These are phyloP conservation scores for Diachasma alloeum DNA, from an alignment of 1,140 invertebrate genomes.

Conservation along the genomic window DNA sequence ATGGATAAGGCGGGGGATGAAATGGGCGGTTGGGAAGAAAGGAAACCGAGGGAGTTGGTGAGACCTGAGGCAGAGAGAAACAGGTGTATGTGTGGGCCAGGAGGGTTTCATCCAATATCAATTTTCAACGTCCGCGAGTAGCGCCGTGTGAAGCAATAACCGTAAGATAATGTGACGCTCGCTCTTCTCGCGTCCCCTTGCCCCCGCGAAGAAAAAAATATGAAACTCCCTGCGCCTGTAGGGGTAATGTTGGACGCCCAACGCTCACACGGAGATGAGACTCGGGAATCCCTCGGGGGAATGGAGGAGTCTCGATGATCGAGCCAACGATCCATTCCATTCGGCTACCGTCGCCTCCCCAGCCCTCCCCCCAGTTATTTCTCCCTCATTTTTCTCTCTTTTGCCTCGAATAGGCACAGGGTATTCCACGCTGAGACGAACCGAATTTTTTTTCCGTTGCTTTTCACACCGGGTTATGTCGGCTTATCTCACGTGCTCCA, in stretches of 20 bases:
- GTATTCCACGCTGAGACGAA: neutral
- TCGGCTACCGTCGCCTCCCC: neutral
- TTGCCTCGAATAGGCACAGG: neutral
- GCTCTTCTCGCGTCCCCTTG: neutral
- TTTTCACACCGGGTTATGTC: neutral
- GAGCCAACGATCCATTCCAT: constrained; percentile 9
- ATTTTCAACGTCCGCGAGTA: constrained; percentile 14
- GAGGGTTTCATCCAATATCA: constrained; percentile 9
- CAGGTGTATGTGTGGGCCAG: neutral
- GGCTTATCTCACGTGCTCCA: constrained; percentile 6
- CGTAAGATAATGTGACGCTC: constrained; percentile 4
- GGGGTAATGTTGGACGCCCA: constrained; percentile 7
- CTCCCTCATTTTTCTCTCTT: neutral
- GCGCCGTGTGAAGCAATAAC: constrained; percentile 10
- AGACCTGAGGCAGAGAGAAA: neutral
- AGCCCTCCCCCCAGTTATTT: neutral
- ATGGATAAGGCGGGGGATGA: constrained; percentile 1
- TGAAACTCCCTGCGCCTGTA: neutral
- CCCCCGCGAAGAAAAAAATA: neutral
- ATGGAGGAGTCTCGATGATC: constrained; percentile 6
- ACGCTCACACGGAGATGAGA: neutral
- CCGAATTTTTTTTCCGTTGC: neutral
- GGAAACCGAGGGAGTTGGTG: neutral
- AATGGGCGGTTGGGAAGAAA: neutral
- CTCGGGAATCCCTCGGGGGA: neutral